These are phyloP conservation scores for Lutraria lutraria DNA, from an alignment of 2,888 invertebrate species.

Conservation along the genomic window DNA sequence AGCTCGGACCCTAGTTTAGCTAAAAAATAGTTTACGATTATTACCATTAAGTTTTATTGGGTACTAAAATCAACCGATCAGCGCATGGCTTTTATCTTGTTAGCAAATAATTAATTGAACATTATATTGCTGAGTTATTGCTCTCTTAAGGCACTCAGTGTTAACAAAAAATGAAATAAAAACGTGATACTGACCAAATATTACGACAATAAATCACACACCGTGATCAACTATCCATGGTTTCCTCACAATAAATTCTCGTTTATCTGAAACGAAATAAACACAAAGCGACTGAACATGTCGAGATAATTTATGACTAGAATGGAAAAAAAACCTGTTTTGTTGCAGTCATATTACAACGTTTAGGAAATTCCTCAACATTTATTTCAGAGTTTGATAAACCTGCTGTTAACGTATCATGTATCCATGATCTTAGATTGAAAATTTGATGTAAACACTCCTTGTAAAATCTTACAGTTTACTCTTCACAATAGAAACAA, in stretches of 20 bases:
- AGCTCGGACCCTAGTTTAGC: too few species aligned
- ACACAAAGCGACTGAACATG: not conserved
- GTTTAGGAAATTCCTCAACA: constrained; percentile 6
- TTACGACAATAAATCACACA: not conserved
- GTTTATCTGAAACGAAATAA: constrained; percentile 13
- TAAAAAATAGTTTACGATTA: too few species aligned
- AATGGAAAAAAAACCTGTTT: not conserved
- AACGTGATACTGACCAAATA: not conserved
- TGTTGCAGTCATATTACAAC: not conserved
- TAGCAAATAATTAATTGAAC: too few species aligned
- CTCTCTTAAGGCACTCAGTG: too few species aligned
- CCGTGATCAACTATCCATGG: not conserved
- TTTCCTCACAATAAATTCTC: not conserved
- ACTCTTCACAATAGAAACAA: not conserved
- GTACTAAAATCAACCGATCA: too few species aligned
- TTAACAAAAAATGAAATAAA: not conserved
- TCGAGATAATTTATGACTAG: not conserved
- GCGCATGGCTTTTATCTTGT: too few species aligned
- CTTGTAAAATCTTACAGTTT: not conserved
- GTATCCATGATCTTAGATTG: not conserved
- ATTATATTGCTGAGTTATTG: too few species aligned
- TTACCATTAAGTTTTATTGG: too few species aligned
- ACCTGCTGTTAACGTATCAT: not conserved
- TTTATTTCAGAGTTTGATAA: not conserved
- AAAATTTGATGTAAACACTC: not conserved